Base-by-base conservation (phyloP, 2,113 vertebrate species). In the Bos indicus region DNA sequence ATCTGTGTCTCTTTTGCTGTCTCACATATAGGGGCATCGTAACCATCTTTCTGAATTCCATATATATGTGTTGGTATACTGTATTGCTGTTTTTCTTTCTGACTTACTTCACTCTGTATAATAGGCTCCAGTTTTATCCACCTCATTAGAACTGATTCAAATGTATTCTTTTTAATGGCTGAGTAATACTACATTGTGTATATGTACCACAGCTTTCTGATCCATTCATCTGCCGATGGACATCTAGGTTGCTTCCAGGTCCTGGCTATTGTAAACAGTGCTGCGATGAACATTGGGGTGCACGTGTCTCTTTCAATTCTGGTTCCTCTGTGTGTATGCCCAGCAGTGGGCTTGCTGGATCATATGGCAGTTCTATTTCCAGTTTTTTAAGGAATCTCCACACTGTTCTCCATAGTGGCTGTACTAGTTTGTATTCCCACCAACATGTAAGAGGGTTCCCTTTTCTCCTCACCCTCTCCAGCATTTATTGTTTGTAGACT, bases 151-250 rank as follows among this genome's bases (percentile, higher is more conserved):
- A 67, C 64, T 36, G 33, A 67, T 19, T 67, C 64, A 67, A 36
- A 67, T 67, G 33, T 36, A 67, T 67, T 67, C 64, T 67, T n/a
- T 67, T 67, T 36, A 67, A 67, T 36, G 16, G 33, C 64, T n/a
- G 16, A n/a, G 33, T 67, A 67, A 4, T 67, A 36, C 17, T 67
- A 33, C 64, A 67, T 10, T 19, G 33, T 67, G 33, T 67, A 7
- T 67, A n/a, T 67, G 33, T 67, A 67, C 16, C 33, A 19, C 62
- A n/a, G 33, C 33, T 67, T 67, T 67, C 64, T 67, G 19, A 67
- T n/a, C 64, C 64, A 10, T 67, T 36, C 2, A 0, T 67, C 64
- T 67, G 16, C 16, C 1, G 2, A 2, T 67, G 64, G 17, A 2
- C 16, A 67, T 67, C 64, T 67, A 67, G 33, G 62, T 67, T 67